Conservation (phyloP, 1,140 invertebrate species). For the Brachionus koreanus region DNA sequence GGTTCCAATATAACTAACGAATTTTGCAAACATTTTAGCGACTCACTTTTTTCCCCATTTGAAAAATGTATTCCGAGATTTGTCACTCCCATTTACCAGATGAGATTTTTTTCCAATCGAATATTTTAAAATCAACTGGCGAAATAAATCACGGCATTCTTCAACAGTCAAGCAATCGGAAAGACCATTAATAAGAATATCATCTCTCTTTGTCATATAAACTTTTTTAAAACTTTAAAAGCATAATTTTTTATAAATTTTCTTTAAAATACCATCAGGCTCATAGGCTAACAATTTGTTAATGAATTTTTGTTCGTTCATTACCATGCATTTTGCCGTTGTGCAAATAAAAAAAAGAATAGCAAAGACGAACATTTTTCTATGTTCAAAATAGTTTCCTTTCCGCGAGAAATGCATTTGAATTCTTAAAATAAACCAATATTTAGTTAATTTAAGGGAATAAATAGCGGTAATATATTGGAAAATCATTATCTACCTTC, state of each 20-base stretch:
- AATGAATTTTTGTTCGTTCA: not conserved
- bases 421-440: not conserved
- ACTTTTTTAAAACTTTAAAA: not conserved
- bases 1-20: no score
- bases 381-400: not conserved
- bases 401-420: not conserved
- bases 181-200: not conserved
- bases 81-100: not conserved
- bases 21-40: no score
- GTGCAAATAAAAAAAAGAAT: not conserved
- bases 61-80: not conserved
- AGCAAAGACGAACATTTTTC: not conserved
- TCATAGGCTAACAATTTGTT: not conserved
- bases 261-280: not conserved
- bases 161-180: not conserved
- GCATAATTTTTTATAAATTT: not conserved
- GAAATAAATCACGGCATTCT: conserved; percentile 24
- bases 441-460: not conserved
- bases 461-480: not conserved
- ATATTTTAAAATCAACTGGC: not conserved
- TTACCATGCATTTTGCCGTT: not conserved
- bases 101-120: not conserved
- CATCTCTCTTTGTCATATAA: not conserved
- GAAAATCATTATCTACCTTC: not conserved
- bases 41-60: not conserved